These are phyloP conservation scores for Muscicapa striata DNA, from an alignment of 2,797 vertebrate genomes.

Conservation along the genomic window DNA sequence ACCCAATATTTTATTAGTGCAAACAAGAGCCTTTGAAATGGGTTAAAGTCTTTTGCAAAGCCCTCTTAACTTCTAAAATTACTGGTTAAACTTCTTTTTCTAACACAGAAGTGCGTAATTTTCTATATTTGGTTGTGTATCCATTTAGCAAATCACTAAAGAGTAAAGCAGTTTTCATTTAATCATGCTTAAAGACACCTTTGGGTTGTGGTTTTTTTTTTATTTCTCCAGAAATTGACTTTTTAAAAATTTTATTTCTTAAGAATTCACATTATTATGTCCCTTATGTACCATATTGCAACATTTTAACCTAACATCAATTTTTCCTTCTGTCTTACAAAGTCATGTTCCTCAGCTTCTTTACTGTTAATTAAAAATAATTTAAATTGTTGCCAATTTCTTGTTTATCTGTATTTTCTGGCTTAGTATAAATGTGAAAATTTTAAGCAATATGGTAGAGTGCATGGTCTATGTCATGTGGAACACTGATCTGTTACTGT, in stretches of 20 bases:
- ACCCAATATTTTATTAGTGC: conserved; percentile 12
- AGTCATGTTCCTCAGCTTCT: background rate
- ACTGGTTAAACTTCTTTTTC: background rate
- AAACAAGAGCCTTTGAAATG: conserved; percentile 17
- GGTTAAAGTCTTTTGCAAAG: background rate
- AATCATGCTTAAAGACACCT: background rate
- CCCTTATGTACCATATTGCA: background rate
- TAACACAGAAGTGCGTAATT: background rate
- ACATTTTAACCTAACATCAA: background rate
- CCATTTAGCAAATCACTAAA: background rate
- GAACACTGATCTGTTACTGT: background rate
- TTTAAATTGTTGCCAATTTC: background rate
- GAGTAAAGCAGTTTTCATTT: background rate
- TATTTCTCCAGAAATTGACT: background rate
- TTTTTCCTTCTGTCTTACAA: background rate
- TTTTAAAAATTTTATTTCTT: background rate
- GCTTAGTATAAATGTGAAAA: background rate
- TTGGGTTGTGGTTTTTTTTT: background rate
- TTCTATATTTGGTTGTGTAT: background rate
- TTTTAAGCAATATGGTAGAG: background rate
- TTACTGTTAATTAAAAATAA: background rate
- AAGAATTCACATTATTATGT: background rate
- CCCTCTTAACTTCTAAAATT: conserved; percentile 1
- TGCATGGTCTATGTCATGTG: background rate
- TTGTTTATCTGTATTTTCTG: background rate